Evolutionary conservation across 2,113 vertebrate species (phyloP), one percentile per base, ranked within the genome.

Genomic region (Sturnira hondurensis): DNA sequence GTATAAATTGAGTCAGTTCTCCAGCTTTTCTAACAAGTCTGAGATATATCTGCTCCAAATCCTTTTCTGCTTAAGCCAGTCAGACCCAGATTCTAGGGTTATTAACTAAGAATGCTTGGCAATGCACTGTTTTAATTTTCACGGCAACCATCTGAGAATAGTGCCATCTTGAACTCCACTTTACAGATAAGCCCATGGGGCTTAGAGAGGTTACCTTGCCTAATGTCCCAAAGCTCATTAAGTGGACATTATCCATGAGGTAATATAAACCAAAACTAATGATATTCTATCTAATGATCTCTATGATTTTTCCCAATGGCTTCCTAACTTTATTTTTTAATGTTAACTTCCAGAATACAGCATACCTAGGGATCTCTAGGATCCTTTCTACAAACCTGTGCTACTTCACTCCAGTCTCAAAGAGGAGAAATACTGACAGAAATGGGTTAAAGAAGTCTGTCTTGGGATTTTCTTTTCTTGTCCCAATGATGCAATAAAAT

Each of bases 181-280:
- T 88, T 90, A 81, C 33, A 95, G 88, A 84, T 73, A 92, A 96
- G 65, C 50, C 65, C 87, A 80, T 36, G 41, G 45, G 41, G 45
- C 52, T 85, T 77, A 93, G 16, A 90, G 47, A 95, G 63, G 70
- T 92, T 93, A 88, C 43, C 38, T n/a, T 78, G 93, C 73, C 93
- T 92, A 68, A 88, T 33, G 41, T 92, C 81, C 84, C 85, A 95
- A 96, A 97, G 81, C 82, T 94, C 88, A 67, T n/a, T 92, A 92
- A 91, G 71, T 24, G 91, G 80, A 86, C 80, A 74, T 93, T 95
- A 91, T 73, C 56, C 52, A 80, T 24, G 20, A 96, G 56, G 74
- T 58, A 93, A 93, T 91, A 91, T 95, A 45, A 94, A 76, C 65
- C 86, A 70, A 80, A 94, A 84, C 38, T 87, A 95, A 96, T 77